These are phyloP conservation scores for Syrmaticus mikado DNA, from an alignment of 2,113 vertebrate genomes.

Conservation along the genomic window DNA sequence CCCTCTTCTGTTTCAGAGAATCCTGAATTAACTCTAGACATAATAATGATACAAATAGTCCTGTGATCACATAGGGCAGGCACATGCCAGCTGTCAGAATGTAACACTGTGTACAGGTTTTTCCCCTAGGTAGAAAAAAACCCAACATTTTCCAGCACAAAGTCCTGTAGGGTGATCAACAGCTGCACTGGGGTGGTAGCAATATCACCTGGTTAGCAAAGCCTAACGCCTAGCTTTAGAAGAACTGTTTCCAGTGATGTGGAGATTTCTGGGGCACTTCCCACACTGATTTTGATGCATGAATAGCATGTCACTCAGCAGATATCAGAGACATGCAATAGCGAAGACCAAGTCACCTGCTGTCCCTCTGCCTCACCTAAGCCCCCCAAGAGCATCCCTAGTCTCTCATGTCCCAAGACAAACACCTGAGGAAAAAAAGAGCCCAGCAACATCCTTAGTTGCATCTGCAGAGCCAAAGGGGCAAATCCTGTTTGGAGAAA, in stretches of 20 bases:
- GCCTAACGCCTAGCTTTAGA: not conserved
- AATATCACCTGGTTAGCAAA: not conserved
- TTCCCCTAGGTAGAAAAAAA: not conserved
- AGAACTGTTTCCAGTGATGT: not conserved
- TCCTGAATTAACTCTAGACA: not conserved
- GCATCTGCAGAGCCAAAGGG: not conserved
- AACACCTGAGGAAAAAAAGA: not conserved
- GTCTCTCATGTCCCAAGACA: not conserved
- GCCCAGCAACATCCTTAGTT: not conserved
- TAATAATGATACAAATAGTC: not conserved
- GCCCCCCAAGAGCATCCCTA: not conserved
- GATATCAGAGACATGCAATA: not conserved
- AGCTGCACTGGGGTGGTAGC: not conserved
- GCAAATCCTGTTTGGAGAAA: not conserved
- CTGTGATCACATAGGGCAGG: not conserved
- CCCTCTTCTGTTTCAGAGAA: not conserved
- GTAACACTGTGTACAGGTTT: not conserved
- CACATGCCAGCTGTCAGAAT: not conserved
- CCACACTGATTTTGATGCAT: not conserved
- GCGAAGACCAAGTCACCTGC: not conserved
- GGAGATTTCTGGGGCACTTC: slow-evolving; percentile 24
- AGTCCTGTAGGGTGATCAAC: not conserved
- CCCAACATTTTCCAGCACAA: not conserved
- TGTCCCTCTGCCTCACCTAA: not conserved
- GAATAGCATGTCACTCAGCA: not conserved